Evolutionary conservation across 1,140 invertebrate genomes (phyloP), one percentile per base, ranked within the genome.

Genomic region (Idris sp.): DNA sequence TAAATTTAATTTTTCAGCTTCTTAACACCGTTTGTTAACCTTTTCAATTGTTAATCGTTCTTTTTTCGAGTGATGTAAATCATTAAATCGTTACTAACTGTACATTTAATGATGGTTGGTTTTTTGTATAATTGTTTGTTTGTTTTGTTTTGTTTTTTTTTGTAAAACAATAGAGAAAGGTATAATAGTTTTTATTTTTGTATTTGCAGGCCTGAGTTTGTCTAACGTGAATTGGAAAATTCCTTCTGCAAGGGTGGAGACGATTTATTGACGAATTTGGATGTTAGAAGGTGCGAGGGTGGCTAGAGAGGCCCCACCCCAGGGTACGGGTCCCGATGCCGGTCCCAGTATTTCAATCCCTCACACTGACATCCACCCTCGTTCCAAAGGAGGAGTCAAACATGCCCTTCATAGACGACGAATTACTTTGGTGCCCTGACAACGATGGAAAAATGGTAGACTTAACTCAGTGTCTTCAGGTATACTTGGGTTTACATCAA

Each of bases 361-460:
- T 83, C 31, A 84, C 86, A 71, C 80, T 86, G 28, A 85, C 83
- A 78, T 86, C 86, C 79, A 86, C 82, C 81, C 83, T 87, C 58
- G 84, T 86, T 67, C 84, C 85, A 80, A 87, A 86, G 80, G 86
- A 87, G 82, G 86, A 86, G 81, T 84, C 83, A 79, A 89, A 81
- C 90, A 97, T 97, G 95, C 95, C 95, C 89, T 97, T 96, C 90
- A 96, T 97, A 88, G 95, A 96, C 89, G 95, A 96, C 90, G 95
- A 96, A 83, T 87, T 94, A 75, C 91, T 96, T 76, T 96, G 95
- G 95, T 95, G 94, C 90, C 93, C 93, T 83, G 94, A 96, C 89
- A 95, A 94, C 87, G 94, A 96, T 87, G 94, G 93, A 84, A 96
- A 95, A 88, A 95, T 96, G 91, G 94, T 96, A 68, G 95, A 96